Evolutionary conservation across 2,888 invertebrate species (phyloP).

Genomic region (Fissipunctia ypsillon): DNA sequence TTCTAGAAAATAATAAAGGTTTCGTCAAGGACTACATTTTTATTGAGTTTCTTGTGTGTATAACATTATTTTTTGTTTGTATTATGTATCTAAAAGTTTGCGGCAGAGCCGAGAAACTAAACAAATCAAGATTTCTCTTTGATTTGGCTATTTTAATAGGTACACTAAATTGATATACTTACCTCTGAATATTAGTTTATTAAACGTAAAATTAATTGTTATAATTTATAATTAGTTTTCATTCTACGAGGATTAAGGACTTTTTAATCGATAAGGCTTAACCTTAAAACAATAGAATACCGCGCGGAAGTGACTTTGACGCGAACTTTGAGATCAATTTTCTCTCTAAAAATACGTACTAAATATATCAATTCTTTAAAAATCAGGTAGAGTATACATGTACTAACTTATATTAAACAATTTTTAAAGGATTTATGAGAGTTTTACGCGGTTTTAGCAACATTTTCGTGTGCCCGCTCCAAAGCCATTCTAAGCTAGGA

Average conservation of each 20-base stretch:
- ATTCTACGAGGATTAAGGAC: constrained; percentile 40
- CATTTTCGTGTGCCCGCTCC: constrained; percentile 30
- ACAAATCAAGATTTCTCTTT: not conserved
- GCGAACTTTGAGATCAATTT: constrained; percentile 30
- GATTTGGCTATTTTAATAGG: constrained; percentile 7
- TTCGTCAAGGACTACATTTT: not conserved
- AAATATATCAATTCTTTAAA: constrained; percentile 26
- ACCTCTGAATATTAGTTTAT: not conserved
- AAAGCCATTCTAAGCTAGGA: constrained; percentile 14
- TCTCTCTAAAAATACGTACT: not conserved
- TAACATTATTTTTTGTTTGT: not conserved
- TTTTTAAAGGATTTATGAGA: not conserved
- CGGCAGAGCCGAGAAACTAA: not conserved
- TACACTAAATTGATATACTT: not conserved
- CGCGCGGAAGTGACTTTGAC: constrained; percentile 30
- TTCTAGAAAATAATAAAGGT: not conserved
- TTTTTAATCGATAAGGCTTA: constrained; percentile 21
- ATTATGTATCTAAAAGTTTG: not conserved
- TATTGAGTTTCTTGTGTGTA: not conserved
- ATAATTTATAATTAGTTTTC: constrained; percentile 22
- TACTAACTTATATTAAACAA: constrained; percentile 1
- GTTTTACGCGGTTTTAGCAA: not conserved
- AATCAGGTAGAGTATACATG: constrained; percentile 3
- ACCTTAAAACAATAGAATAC: constrained; percentile 20
- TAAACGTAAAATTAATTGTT: constrained; percentile 7